Percentiles rank a stretch among this genome's conserved stretches.
These are phyloP conservation scores for Bhutanitis thaidina DNA, from an alignment of 2,888 invertebrate genomes.

Conservation along the genomic window DNA sequence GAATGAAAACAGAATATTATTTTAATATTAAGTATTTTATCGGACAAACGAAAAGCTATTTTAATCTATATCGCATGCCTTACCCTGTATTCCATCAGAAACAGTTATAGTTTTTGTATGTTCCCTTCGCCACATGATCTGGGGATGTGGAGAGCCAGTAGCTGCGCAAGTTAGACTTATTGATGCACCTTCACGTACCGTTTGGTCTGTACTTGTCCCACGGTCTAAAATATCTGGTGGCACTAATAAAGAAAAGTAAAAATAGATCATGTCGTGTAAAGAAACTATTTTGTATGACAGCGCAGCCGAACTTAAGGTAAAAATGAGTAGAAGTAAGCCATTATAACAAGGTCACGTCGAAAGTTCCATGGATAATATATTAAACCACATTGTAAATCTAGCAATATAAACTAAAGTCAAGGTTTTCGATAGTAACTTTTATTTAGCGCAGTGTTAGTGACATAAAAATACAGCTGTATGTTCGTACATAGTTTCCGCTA, in stretches of 20 bases:
- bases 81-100: conserved; percentile 85
- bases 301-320: conserved; percentile 4
- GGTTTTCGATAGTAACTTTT: conserved; percentile 7
- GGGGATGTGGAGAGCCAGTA: conserved; percentile 92
- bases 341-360: conserved; percentile 18
- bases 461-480: conserved; percentile 1
- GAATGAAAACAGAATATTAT: neutral
- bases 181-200: conserved; percentile 91
- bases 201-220: conserved; percentile 91
- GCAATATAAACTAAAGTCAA: conserved; percentile 14
- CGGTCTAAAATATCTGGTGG: conserved; percentile 93
- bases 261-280: conserved; percentile 21
- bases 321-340: conserved; percentile 16
- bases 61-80: too few relatives aligned
- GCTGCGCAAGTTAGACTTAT: conserved; percentile 93
- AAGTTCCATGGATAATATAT: conserved; percentile 17
- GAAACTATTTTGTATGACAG: conserved; percentile 11
- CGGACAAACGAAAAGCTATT: too few relatives aligned
- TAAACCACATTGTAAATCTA: conserved; percentile 16
- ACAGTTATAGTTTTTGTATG: conserved; percentile 87
- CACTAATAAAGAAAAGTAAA: conserved; percentile 69
- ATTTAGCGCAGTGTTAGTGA: conserved; percentile 11
- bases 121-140: conserved; percentile 92
- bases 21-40: too few relatives aligned
- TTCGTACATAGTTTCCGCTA: neutral